phyloP scores from a whole-genome alignment of 2,797 vertebrate genomes.

The Poeciliopsis presidionis region DNA sequence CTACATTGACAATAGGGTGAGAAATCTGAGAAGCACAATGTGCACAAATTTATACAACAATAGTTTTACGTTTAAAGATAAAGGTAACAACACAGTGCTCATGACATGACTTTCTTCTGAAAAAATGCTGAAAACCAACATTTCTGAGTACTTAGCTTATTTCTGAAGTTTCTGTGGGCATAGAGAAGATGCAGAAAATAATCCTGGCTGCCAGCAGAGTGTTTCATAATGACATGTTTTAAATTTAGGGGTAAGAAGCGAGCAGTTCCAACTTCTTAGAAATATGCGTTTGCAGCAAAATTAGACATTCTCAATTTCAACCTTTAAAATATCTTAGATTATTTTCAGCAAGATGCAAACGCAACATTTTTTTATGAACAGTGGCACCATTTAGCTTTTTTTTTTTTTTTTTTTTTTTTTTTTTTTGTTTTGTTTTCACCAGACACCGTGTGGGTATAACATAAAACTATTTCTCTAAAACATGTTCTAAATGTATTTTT shows the following conservation, averaged over 20 bases:
- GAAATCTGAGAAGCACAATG: neutral
- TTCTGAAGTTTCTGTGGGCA: neutral
- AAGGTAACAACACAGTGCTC: neutral
- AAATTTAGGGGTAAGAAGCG: neutral
- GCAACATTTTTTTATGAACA: neutral
- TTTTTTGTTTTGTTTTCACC: neutral
- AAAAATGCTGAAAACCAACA: neutral
- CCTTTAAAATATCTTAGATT: neutral
- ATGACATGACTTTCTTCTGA: neutral
- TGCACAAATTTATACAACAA: neutral
- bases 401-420: too few relatives aligned
- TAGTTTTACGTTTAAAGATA: neutral
- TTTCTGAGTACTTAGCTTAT: neutral
- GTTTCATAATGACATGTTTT: constrained; percentile 4
- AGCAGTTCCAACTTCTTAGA: neutral
- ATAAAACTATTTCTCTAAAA: neutral
- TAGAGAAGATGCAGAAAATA: neutral
- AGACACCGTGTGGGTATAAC: too few relatives aligned
- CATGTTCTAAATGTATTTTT: neutral
- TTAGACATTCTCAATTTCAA: constrained; percentile 4
- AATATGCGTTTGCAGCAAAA: neutral
- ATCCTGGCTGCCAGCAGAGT: too few relatives aligned
- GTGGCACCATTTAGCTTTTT: neutral
- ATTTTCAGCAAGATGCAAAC: too few relatives aligned
- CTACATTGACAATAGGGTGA: neutral